These are phyloP conservation scores for Formica exsecta DNA, from an alignment of 1,140 invertebrate genomes.

Conservation along the genomic window DNA sequence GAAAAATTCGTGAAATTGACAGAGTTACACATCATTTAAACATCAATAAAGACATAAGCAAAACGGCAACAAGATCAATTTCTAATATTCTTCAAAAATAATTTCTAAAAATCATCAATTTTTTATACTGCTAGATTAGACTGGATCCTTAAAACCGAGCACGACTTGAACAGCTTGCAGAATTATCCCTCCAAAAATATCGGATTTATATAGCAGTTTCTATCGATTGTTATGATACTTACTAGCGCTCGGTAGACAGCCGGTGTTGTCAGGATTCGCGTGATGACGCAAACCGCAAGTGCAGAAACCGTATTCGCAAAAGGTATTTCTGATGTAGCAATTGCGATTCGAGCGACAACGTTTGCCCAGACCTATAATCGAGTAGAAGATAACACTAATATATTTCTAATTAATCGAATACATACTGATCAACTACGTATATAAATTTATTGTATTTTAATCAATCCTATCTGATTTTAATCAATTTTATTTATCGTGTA, in stretches of 20 bases:
- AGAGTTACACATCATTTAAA: too few relatives aligned
- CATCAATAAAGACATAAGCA: too few relatives aligned
- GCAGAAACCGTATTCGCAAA: slow-evolving; percentile 78
- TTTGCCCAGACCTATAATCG: slow-evolving; percentile 75
- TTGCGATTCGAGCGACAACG: slow-evolving; percentile 78
- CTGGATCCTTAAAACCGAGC: neutral
- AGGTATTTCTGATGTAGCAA: slow-evolving; percentile 80
- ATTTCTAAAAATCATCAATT: too few relatives aligned
- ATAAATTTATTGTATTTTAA: too few relatives aligned
- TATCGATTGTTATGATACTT: slow-evolving; percentile 49
- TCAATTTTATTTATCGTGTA: too few relatives aligned
- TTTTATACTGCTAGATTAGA: too few relatives aligned
- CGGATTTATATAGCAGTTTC: neutral
- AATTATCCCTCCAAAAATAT: neutral
- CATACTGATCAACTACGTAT: too few relatives aligned
- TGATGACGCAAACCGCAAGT: slow-evolving; percentile 78
- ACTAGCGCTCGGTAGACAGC: slow-evolving; percentile 79
- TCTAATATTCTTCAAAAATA: neutral
- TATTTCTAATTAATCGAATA: slow-evolving; percentile 18
- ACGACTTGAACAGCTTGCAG: neutral
- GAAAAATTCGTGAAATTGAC: too few relatives aligned
- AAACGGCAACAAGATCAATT: too few relatives aligned
- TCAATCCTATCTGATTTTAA: too few relatives aligned
- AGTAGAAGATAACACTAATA: slow-evolving; percentile 4
- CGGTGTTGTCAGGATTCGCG: slow-evolving; percentile 74